A percentile compares a stretch with the other conserved stretches of the same genome.
Evolutionary conservation across 2,888 invertebrate species (phyloP).

Genomic region (Tetramorium bicarinatum): DNA sequence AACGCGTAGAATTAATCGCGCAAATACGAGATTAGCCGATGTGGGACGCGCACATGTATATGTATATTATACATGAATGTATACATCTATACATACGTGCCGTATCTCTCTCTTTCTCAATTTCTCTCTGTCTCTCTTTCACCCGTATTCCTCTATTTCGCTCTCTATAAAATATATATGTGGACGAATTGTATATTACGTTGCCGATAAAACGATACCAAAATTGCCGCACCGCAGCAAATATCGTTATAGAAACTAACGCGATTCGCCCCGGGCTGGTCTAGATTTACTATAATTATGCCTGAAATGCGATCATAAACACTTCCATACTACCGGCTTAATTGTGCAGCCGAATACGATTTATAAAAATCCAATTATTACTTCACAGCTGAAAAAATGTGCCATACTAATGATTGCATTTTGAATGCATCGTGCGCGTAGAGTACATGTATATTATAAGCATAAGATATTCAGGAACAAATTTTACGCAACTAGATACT

Average conservation of each 20-base stretch:
- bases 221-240: slow-evolving; percentile 78
- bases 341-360: slow-evolving; percentile 34
- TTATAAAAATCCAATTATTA: slow-evolving; percentile 65
- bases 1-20: slow-evolving; percentile 83
- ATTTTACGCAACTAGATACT: neutral
- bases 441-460: too few relatives aligned
- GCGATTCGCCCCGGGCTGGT: slow-evolving; percentile 77
- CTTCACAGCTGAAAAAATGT: slow-evolving; percentile 18
- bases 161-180: slow-evolving; percentile 34
- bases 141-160: neutral
- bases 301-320: slow-evolving; percentile 70
- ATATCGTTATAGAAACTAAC: slow-evolving; percentile 83
- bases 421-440: slow-evolving; percentile 8
- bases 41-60: slow-evolving; percentile 59
- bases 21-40: slow-evolving; percentile 84
- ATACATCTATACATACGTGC: neutral
- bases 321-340: slow-evolving; percentile 34
- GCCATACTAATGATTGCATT: slow-evolving; percentile 52
- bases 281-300: slow-evolving; percentile 71
- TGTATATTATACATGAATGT: slow-evolving; percentile 12
- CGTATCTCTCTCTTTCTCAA: neutral
- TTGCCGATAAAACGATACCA: slow-evolving; percentile 75
- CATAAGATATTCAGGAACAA: neutral
- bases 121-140: neutral
- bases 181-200: slow-evolving; percentile 40